Evolutionary conservation across 1,140 invertebrate genomes (phyloP).

Genomic region (Drosophila tani): DNA sequence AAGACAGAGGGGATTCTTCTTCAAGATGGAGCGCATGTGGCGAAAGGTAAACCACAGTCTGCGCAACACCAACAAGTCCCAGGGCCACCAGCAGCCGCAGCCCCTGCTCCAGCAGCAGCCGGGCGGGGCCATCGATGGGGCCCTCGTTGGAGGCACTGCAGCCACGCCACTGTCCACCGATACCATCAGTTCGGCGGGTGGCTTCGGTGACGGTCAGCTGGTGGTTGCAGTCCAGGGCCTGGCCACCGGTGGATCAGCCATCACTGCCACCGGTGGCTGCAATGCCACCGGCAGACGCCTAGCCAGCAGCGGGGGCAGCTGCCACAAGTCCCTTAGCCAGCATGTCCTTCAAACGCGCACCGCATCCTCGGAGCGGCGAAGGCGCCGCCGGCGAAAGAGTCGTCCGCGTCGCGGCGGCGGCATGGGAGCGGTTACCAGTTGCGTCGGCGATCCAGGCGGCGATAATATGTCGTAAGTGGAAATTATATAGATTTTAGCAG

Average conservation of each 20-base stretch:
- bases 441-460: conserved; percentile 74
- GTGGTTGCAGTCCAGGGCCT: conserved; percentile 73
- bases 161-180: conserved; percentile 72
- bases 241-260: conserved; percentile 37
- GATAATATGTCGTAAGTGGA: conserved; percentile 83
- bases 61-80: conserved; percentile 74
- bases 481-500: no score
- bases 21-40: conserved; percentile 83
- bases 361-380: conserved; percentile 76
- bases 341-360: conserved; percentile 81
- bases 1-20: not conserved
- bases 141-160: conserved; percentile 12
- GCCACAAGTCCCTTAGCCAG: conserved; percentile 79
- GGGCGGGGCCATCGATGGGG: conserved; percentile 6
- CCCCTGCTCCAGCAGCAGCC: not conserved
- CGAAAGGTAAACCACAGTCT: conserved; percentile 84
- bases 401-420: conserved; percentile 74
- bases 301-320: conserved; percentile 66
- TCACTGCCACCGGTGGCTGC: conserved; percentile 57
- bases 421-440: conserved; percentile 70
- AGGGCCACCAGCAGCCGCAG: conserved; percentile 27
- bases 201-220: conserved; percentile 72
- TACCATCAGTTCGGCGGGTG: conserved; percentile 77
- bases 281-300: conserved; percentile 79
- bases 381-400: conserved; percentile 76